A percentile compares a stretch with the other conserved stretches of the same genome.
These are phyloP conservation scores for Sapayoa aenigma DNA, from an alignment of 2,113 vertebrate genomes.

Conservation along the genomic window DNA sequence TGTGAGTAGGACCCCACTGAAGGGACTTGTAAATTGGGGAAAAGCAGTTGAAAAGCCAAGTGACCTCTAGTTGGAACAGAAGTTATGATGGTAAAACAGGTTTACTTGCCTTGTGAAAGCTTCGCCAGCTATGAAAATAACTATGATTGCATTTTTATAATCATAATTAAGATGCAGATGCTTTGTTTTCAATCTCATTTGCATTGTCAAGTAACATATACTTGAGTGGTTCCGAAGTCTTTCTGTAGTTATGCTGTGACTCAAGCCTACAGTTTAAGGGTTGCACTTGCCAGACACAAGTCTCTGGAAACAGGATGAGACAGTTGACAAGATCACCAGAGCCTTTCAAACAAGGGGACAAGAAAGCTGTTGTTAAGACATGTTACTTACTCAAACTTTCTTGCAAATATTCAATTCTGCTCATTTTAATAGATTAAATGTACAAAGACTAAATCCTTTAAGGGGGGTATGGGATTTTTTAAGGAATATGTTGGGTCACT, in stretches of 20 bases:
- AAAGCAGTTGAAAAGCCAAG: not conserved
- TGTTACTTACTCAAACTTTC: not conserved
- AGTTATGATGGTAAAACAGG: not conserved
- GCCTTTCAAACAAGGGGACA: not conserved
- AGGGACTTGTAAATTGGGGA: not conserved
- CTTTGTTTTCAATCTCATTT: not conserved
- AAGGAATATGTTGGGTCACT: not conserved
- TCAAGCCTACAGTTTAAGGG: not conserved
- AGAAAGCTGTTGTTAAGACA: not conserved
- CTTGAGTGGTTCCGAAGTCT: not conserved
- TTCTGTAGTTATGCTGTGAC: not conserved
- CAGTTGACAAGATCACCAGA: not conserved
- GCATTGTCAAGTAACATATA: not conserved
- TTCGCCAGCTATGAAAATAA: not conserved
- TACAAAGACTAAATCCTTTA: not conserved
- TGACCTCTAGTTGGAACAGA: not conserved
- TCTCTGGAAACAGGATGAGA: not conserved
- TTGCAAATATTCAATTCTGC: not conserved
- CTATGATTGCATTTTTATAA: no score
- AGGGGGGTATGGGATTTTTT: not conserved
- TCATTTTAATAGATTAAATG: not conserved
- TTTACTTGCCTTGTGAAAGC: not conserved
- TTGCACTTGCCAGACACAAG: not conserved
- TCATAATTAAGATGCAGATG: not conserved
- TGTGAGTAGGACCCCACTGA: not conserved